A percentile compares a stretch with the other conserved stretches of the same genome.
Conservation (phyloP, 2,797 vertebrate genomes). For the Sebastiscus tertius region DNA sequence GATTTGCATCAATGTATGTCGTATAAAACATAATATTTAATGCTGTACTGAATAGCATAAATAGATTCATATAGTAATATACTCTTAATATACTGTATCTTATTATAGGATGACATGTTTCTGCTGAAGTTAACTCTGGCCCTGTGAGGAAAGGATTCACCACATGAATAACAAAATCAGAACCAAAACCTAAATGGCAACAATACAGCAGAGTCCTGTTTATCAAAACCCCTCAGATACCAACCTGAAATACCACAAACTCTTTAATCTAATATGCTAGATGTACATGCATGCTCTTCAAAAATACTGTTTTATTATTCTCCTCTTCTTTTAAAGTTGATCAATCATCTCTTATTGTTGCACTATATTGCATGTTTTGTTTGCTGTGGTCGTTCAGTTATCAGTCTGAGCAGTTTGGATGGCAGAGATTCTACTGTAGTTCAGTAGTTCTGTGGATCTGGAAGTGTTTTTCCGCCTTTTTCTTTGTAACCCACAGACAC, state of each 20-base stretch:
- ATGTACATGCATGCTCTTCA: constrained; percentile 4
- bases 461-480: constrained; percentile 34
- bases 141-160: constrained; percentile 47
- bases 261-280: not conserved
- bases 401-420: constrained; percentile 25
- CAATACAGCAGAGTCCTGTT: constrained; percentile 37
- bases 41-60: constrained; percentile 78
- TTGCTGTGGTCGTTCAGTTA: not conserved
- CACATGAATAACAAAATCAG: constrained; percentile 36
- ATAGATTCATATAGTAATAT: constrained; percentile 82
- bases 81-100: constrained; percentile 76
- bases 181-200: constrained; percentile 54
- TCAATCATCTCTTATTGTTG: not conserved
- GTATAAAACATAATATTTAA: constrained; percentile 79
- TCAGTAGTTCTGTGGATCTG: constrained; percentile 25
- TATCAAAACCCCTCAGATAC: constrained; percentile 34
- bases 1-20: constrained; percentile 72
- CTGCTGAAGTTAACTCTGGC: constrained; percentile 67
- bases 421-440: constrained; percentile 10
- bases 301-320: not conserved
- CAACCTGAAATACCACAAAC: constrained; percentile 10
- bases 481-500: not conserved
- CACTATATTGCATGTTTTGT: not conserved
- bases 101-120: constrained; percentile 71
- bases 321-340: not conserved